These are phyloP conservation scores for Drosophila elegans DNA, from an alignment of 1,140 invertebrate species.

Conservation along the genomic window DNA sequence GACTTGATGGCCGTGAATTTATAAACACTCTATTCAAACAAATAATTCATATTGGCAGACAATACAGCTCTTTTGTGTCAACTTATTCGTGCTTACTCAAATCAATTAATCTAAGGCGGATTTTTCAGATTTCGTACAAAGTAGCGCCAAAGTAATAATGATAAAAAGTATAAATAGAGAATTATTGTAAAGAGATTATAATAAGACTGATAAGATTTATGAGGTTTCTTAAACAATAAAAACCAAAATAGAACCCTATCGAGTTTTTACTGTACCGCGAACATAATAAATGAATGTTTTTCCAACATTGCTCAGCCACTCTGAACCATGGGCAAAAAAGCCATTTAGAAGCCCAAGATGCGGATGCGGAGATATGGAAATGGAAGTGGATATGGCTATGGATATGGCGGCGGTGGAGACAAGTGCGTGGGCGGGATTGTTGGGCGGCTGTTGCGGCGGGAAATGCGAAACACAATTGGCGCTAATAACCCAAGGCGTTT, in stretches of 20 bases:
- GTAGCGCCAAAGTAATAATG: not conserved
- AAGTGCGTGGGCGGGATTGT: conserved; percentile 57
- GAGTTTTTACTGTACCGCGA: conserved; percentile 20
- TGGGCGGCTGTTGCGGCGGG: conserved; percentile 15
- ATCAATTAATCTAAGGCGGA: too few species aligned
- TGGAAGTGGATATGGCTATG: conserved; percentile 14
- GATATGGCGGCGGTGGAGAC: conserved; percentile 24
- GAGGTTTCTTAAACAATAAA: not conserved
- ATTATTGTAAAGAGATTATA: not conserved
- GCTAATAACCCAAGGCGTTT: conserved; percentile 78
- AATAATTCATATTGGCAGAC: too few species aligned
- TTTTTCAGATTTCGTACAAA: not conserved
- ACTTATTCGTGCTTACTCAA: too few species aligned
- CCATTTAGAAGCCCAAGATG: conserved; percentile 35
- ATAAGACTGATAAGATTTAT: not conserved
- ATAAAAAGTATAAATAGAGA: conserved; percentile 1
- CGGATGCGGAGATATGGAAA: conserved; percentile 26
- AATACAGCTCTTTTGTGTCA: too few species aligned
- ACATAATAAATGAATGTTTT: conserved; percentile 45
- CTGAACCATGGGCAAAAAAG: conserved; percentile 1
- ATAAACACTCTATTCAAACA: too few species aligned
- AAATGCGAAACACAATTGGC: conserved; percentile 74
- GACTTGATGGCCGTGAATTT: too few species aligned
- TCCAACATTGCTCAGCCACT: conserved; percentile 12
- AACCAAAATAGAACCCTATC: not conserved